phyloP scores from a whole-genome alignment of 2,797 vertebrate species.

The Cirrhinus mrigala region DNA sequence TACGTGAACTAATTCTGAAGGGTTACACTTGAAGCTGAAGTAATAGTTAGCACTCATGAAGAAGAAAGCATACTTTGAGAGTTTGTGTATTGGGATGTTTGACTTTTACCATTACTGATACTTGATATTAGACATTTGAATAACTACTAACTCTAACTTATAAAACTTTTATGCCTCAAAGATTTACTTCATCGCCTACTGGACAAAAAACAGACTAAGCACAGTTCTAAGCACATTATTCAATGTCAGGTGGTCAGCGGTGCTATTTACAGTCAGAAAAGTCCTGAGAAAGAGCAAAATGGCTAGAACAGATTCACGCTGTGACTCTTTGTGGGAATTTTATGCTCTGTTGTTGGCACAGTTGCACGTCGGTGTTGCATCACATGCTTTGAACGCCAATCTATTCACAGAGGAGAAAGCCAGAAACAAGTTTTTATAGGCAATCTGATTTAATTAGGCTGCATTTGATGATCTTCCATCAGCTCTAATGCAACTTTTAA shows the following conservation, averaged over 20 bases:
- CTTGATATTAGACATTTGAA: background rate
- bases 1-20: background rate
- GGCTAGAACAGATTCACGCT: conserved; percentile 13
- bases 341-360: conserved; percentile 32
- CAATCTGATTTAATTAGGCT: conserved; percentile 13
- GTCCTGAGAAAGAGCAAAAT: conserved; percentile 28
- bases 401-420: conserved; percentile 13
- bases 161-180: background rate
- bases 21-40: background rate
- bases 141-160: conserved; percentile 8
- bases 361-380: conserved; percentile 40
- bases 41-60: background rate
- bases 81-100: background rate
- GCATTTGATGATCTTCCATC: conserved; percentile 28
- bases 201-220: background rate
- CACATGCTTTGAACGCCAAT: conserved; percentile 37
- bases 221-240: background rate
- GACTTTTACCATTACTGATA: background rate
- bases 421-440: background rate
- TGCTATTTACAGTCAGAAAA: conserved; percentile 18
- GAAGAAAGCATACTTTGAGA: background rate
- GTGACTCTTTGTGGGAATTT: conserved; percentile 38
- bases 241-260: background rate
- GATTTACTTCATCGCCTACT: background rate
- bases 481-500: background rate